A percentile compares a stretch with the other conserved stretches of the same genome.
These are phyloP conservation scores for Haemorhous mexicanus DNA, from an alignment of 2,113 vertebrate species.

Conservation along the genomic window DNA sequence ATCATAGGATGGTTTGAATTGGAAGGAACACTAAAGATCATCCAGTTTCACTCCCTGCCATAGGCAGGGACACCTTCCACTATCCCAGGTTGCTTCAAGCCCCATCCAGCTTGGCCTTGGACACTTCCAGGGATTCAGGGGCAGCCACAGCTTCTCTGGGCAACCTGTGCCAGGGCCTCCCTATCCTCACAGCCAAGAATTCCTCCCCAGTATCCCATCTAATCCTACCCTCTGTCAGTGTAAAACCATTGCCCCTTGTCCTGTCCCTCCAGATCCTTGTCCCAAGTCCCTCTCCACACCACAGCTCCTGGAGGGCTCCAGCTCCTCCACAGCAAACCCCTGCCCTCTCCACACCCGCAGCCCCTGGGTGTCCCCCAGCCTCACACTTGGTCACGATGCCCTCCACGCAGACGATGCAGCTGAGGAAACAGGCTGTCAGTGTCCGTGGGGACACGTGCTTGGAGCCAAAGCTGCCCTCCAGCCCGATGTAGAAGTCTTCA, in stretches of 20 bases:
- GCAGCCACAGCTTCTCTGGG: not conserved
- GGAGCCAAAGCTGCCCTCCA: slow-evolving; percentile 95
- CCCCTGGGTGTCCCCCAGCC: not conserved
- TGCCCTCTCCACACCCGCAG: accelerated
- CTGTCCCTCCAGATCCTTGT: not conserved
- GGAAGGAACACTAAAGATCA: not conserved
- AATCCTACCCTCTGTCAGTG: not conserved
- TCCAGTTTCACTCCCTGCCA: not conserved
- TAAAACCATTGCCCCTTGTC: not conserved
- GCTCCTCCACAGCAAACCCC: not conserved
- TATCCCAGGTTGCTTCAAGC: not conserved
- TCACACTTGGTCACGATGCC: slow-evolving; percentile 97
- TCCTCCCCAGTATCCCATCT: not conserved
- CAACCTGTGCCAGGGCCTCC: accelerated
- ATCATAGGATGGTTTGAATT: not conserved
- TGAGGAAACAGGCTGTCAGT: slow-evolving; percentile 87
- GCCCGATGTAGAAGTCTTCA: slow-evolving; percentile 91
- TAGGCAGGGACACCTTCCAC: not conserved
- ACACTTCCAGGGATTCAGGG: not conserved
- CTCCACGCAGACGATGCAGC: slow-evolving; percentile 93
- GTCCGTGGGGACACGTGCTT: slow-evolving; percentile 93
- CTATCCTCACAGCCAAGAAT: not conserved
- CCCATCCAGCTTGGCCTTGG: accelerated
- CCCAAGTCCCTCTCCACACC: not conserved
- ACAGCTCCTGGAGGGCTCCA: not conserved